These are phyloP conservation scores for Chymomyza costata DNA, from an alignment of 1,140 invertebrate species.

Conservation along the genomic window DNA sequence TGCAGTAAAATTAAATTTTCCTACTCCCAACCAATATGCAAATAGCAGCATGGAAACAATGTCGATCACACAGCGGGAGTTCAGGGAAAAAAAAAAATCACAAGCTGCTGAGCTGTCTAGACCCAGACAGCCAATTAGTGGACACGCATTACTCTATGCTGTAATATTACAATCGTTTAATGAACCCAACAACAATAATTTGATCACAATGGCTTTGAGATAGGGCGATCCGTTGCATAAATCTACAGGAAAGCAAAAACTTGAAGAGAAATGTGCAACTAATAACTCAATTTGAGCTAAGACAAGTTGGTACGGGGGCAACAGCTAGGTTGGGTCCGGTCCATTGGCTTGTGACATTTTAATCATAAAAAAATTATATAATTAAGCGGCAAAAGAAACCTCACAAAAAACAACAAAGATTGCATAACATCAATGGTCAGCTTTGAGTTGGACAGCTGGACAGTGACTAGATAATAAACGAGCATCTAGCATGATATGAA, in stretches of 20 bases:
- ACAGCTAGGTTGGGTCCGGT: constrained; percentile 26
- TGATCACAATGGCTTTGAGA: background rate
- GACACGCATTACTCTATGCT: too few relatives aligned
- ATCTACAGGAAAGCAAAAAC: background rate
- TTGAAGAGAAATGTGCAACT: constrained; percentile 43
- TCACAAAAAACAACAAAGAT: constrained; percentile 29
- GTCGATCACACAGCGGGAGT: too few relatives aligned
- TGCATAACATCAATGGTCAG: constrained; percentile 41
- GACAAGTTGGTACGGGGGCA: constrained; percentile 21
- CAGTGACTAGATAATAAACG: constrained; percentile 46
- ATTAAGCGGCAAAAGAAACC: constrained; percentile 31
- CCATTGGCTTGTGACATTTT: constrained; percentile 64
- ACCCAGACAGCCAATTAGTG: too few relatives aligned
- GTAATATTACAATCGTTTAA: constrained; percentile 21
- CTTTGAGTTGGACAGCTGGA: constrained; percentile 32
- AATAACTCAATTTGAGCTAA: constrained; percentile 41
- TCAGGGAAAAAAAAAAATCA: too few relatives aligned
- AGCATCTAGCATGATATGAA: constrained; percentile 59
- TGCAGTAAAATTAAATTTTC: too few relatives aligned
- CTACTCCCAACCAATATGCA: too few relatives aligned
- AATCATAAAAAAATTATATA: constrained; percentile 61
- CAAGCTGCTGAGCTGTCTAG: too few relatives aligned
- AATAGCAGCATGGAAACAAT: too few relatives aligned
- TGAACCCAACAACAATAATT: constrained; percentile 15
- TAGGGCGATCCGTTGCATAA: constrained; percentile 24